Evolutionary conservation across 1,140 invertebrate species (phyloP), one percentile per base, ranked within the genome.

Genomic region (Acyrthosiphon pisum): DNA sequence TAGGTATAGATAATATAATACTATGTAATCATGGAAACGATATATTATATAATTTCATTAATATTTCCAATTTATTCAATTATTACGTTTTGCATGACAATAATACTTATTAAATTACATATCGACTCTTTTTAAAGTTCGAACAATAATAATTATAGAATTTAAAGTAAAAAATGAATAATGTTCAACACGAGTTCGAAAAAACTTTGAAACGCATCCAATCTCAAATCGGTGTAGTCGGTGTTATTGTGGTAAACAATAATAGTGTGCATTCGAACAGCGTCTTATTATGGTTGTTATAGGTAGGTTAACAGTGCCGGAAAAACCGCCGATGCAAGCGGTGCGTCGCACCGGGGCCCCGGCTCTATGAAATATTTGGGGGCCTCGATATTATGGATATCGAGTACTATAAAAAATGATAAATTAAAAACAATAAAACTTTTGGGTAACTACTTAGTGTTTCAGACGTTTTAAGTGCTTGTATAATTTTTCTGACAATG

Each of bases 151-250:
- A 60, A 60, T 60, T 60, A 60, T 60, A 60, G 23, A 60, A 30
- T 30, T 60, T 60, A 3, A 68, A 6, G 9, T n/a, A 76, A 0
- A 84, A 23, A 41, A 84, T 84, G 83, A 41, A 44, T 41, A 41
- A 84, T 41, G 2, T 41, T 83, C n/a, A 41, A 20, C 35, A 83
- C 1, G 99, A 99, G 96, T 98, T 99, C 48, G 99, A 99, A 96
- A 99, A 99, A 96, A 99, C 98, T 23, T 96, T 99, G 94, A 99
- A 99, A 96, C 96, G 99, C 94, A 99, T 99, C 94, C 98, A 99
- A 95, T 97, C 97, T 88, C 98, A 99, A 94, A 99, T 99, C 96
- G 99, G 99, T 94, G 99, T 99, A 89, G 97, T 98, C 94, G 99
- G 99, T 93, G 97, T 98, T 88, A 98, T 99, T 95, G 98, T 99